Evolutionary conservation across 2,113 vertebrate genomes (phyloP).

Genomic region (Dicentrarchus labrax): DNA sequence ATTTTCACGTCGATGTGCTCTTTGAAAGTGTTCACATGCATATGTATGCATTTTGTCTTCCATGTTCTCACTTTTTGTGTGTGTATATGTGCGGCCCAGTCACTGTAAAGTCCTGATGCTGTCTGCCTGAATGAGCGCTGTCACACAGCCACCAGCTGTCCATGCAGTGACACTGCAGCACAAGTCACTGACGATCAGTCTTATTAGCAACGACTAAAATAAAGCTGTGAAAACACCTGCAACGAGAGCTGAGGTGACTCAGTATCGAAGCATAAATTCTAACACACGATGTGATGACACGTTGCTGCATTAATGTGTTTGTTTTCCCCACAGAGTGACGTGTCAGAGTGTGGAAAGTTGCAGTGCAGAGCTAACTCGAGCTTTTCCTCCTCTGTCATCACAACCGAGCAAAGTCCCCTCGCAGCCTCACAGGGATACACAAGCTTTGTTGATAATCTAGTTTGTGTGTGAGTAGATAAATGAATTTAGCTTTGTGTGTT

Average conservation of each 20-base stretch:
- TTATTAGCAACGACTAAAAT: slow-evolving; percentile 3
- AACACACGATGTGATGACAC: slow-evolving; percentile 24
- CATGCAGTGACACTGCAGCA: slow-evolving; percentile 39
- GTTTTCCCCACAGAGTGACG: slow-evolving; percentile 18
- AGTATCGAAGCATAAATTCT: slow-evolving; percentile 8
- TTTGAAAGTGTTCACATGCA: neutral
- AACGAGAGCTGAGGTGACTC: neutral
- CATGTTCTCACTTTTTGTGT: neutral
- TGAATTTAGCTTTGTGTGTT: slow-evolving; percentile 30
- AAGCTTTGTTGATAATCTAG: slow-evolving; percentile 56
- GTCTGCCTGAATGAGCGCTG: slow-evolving; percentile 39
- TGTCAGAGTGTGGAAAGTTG: slow-evolving; percentile 15
- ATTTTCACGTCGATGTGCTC: neutral
- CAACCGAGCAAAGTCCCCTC: neutral
- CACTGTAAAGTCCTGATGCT: slow-evolving; percentile 30
- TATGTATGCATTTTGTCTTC: neutral
- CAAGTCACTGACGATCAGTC: neutral
- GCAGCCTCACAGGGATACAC: slow-evolving; percentile 40
- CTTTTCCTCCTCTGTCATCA: slow-evolving; percentile 38
- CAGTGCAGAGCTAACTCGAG: neutral
- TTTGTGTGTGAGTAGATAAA: slow-evolving; percentile 45
- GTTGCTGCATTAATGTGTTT: slow-evolving; percentile 35
- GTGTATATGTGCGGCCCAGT: slow-evolving; percentile 5
- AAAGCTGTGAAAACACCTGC: slow-evolving; percentile 26
- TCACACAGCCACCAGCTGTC: slow-evolving; percentile 49